Conservation (phyloP, 2,113 vertebrate species). For the Brachypteracias leptosomus region DNA sequence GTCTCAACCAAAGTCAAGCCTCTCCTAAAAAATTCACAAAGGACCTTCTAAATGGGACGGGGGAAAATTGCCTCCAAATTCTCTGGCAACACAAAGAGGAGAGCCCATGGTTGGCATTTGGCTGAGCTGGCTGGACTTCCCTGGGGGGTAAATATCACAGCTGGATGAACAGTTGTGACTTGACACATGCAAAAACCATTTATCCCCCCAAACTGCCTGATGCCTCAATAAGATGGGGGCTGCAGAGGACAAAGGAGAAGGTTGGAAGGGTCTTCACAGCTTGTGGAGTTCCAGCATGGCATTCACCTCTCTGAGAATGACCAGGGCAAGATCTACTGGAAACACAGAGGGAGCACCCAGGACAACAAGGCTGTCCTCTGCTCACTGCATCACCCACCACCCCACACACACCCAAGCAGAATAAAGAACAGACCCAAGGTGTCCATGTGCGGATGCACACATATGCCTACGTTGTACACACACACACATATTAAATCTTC, state of each 20-base stretch:
- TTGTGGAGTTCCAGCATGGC: conserved; percentile 19
- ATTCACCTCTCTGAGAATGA: background rate
- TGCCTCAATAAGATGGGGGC: background rate
- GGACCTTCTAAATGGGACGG: background rate
- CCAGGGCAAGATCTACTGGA: background rate
- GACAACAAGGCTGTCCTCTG: background rate
- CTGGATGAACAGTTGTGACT: background rate
- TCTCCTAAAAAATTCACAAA: background rate
- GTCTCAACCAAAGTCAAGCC: background rate
- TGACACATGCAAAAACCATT: fast-evolving
- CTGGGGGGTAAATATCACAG: fast-evolving
- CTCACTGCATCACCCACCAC: background rate
- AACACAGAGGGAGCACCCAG: background rate
- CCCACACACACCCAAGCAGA: background rate
- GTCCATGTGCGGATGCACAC: background rate
- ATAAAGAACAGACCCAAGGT: background rate
- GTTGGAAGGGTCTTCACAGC: background rate
- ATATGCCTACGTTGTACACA: background rate
- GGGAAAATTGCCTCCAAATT: background rate
- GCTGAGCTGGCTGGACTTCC: background rate
- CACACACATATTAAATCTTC: background rate
- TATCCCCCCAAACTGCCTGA: background rate
- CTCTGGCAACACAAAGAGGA: background rate
- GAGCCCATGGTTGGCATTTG: background rate
- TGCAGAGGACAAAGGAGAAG: background rate